Base-by-base conservation (phyloP, 1,140 invertebrate genomes). In the Dryas iulia region DNA sequence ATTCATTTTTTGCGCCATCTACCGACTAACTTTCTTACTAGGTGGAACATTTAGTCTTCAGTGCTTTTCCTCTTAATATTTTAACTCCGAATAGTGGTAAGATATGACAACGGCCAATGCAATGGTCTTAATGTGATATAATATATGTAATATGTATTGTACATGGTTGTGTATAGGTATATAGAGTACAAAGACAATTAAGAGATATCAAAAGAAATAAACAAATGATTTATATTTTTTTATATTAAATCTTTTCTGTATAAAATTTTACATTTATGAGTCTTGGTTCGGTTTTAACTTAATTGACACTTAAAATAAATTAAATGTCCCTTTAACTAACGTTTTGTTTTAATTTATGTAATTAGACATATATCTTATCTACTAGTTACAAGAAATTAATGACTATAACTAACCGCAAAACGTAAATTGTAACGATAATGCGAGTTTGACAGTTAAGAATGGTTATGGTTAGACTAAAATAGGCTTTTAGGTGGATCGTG, bases 401-500 rank as follows among this genome's bases (percentile, higher is more conserved):
- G 6, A 47, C 6, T 21, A 47, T 5, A 12, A 12, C 53, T 25
- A 25, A 25, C 24, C 5, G 12, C 24, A 56, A 56, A 26, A 56
- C 12, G 53, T 56, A n/a, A 56, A 39, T 39, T 12, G 10, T 39
- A 39, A 56, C 24, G 53, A 10, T 47, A 47, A 47, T 47, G 39
- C 14, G 39, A 47, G 39, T 47, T 47, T 47, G 39, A 47, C 39
- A 47, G 39, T 47, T 47, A 39, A 39, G n/a, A 39, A 39, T 39
- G 39, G 39, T 47, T 47, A 39, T 39, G 33, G 33, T 1, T 6
- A 11, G 18, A 56, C 53, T 56, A 12, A 26, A 25, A 56, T 33
- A 62, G 47, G 54, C 54, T 66, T 69, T 71, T 61, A 70, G 59
- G 52, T 52, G 64, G 69, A 62, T 71, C 64, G 72, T 75, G 71